phyloP scores from a whole-genome alignment of 2,113 vertebrate species.

The Prionailurus bengalensis region DNA sequence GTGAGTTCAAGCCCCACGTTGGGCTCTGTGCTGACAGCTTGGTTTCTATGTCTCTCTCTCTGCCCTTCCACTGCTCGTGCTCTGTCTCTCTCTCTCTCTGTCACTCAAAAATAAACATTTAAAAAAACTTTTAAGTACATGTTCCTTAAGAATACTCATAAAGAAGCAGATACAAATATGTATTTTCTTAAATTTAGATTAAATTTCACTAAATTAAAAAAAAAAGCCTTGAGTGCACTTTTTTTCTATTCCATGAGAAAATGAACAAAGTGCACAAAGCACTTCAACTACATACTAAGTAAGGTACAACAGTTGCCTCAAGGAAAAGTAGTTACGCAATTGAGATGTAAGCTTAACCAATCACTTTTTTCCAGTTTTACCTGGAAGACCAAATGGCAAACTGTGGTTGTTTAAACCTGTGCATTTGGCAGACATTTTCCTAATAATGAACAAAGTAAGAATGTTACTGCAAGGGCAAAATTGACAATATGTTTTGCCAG shows the following conservation, averaged over 20 bases:
- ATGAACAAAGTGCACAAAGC: not conserved
- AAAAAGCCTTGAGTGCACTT: not conserved
- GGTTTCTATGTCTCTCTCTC: no score
- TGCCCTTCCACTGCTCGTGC: no score
- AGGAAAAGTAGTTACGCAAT: not conserved
- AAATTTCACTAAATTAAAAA: not conserved
- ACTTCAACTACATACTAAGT: not conserved
- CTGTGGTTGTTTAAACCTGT: not conserved
- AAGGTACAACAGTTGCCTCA: not conserved
- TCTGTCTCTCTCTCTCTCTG: no score
- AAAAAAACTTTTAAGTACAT: not conserved
- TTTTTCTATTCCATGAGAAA: not conserved
- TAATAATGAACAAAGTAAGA: conserved; percentile 37
- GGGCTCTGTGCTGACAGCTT: no score
- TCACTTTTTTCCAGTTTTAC: not conserved
- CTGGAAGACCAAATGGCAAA: not conserved
- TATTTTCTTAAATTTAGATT: not conserved
- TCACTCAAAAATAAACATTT: no score
- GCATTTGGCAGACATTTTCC: not conserved
- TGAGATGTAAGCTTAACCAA: not conserved
- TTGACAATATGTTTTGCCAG: not conserved
- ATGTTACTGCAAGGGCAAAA: not conserved
- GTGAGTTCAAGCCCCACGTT: no score
- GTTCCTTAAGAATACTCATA: conserved; percentile 15
- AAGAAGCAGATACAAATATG: not conserved